Conservation (phyloP, 2,888 invertebrate genomes). For the Lepidocyrtoides sp. region DNA sequence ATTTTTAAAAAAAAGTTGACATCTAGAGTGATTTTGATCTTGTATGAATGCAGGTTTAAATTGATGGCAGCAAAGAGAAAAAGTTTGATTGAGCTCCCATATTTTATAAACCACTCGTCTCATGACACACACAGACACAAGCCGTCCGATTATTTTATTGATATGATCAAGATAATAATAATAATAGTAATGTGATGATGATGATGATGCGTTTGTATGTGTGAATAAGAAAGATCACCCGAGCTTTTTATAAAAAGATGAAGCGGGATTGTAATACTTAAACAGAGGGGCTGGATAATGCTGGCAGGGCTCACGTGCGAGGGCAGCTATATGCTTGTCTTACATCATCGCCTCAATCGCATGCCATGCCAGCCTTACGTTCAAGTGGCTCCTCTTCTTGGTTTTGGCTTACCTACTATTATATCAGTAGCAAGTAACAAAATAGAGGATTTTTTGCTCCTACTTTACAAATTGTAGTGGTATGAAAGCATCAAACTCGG, state of each 20-base stretch:
- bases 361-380: constrained; percentile 50
- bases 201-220: constrained; percentile 4
- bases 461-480: background rate
- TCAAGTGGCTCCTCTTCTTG: constrained; percentile 55
- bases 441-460: constrained; percentile 52
- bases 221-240: constrained; percentile 31
- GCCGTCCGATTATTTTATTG: constrained; percentile 59
- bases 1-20: constrained; percentile 17
- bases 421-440: no score
- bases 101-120: background rate
- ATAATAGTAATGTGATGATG: constrained; percentile 27
- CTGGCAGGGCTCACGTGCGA: constrained; percentile 76
- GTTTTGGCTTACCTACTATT: background rate
- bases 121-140: background rate
- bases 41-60: background rate
- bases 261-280: constrained; percentile 15
- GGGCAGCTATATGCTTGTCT: constrained; percentile 64
- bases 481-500: background rate
- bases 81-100: constrained; percentile 28
- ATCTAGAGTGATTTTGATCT: background rate
- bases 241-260: constrained; percentile 28
- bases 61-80: background rate
- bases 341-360: constrained; percentile 51
- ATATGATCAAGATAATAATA: constrained; percentile 56
- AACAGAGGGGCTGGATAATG: constrained; percentile 46